A percentile compares a stretch with the other conserved stretches of the same genome.
Conservation (phyloP, 2,888 invertebrate species). For the Euplexia lucipara region DNA sequence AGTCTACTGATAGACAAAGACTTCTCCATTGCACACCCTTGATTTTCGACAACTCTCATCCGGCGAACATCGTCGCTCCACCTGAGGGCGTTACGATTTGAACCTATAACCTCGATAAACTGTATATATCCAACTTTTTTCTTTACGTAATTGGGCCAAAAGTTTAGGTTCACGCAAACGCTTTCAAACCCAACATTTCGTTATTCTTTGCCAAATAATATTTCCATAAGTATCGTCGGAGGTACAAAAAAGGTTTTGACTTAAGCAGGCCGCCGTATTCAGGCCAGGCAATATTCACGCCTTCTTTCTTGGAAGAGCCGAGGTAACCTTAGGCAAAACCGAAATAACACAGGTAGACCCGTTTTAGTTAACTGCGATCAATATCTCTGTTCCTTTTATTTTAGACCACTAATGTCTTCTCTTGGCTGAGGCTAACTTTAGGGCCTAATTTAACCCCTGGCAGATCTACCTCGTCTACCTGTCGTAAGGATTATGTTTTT, state of each 20-base stretch:
- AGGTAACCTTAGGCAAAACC: constrained; percentile 35
- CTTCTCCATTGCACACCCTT: too few relatives aligned
- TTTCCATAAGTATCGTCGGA: constrained; percentile 24
- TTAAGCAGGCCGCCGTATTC: constrained; percentile 49
- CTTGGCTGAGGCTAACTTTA: constrained; percentile 17
- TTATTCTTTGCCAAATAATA: constrained; percentile 25
- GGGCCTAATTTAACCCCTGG: constrained; percentile 9
- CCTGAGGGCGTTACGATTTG: too few relatives aligned
- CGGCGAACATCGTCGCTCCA: too few relatives aligned
- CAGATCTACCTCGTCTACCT: constrained; percentile 5
- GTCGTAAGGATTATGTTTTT: constrained; percentile 2
- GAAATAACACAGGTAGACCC: constrained; percentile 53
- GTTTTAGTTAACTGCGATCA: constrained; percentile 35
- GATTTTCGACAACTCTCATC: too few relatives aligned
- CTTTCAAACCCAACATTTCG: not conserved
- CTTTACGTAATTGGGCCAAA: not conserved
- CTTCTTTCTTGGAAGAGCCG: constrained; percentile 59
- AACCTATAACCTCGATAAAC: too few relatives aligned
- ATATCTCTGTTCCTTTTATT: constrained; percentile 48
- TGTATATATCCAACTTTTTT: not conserved
- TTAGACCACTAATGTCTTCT: constrained; percentile 25
- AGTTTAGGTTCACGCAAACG: not conserved
- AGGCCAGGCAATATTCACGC: constrained; percentile 51
- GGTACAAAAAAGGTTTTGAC: constrained; percentile 15
- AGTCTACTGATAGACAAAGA: too few relatives aligned